phyloP scores from a whole-genome alignment of 2,888 invertebrate species.

The Rhingia campestris region DNA sequence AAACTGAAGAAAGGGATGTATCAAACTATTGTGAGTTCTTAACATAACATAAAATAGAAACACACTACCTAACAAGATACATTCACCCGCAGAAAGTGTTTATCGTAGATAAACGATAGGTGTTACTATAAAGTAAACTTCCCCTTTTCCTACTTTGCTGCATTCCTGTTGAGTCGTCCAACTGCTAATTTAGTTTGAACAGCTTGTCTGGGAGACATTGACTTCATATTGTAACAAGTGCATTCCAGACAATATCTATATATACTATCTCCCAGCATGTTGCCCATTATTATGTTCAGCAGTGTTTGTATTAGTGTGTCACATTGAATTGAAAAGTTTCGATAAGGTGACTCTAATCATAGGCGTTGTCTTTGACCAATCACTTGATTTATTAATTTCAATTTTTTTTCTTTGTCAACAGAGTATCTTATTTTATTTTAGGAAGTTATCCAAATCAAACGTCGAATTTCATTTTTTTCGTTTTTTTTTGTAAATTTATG shows the following conservation, averaged over 20 bases:
- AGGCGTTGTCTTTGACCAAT: slow-evolving; percentile 50
- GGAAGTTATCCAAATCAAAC: not conserved
- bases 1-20: too few species aligned
- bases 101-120: too few species aligned
- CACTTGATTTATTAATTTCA: not conserved
- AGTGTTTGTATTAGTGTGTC: slow-evolving; percentile 8
- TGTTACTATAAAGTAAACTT: not conserved
- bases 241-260: not conserved
- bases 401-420: not conserved
- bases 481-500: not conserved
- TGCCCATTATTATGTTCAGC: not conserved
- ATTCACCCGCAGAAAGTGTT: too few species aligned
- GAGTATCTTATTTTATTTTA: not conserved
- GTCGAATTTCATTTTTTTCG: not conserved
- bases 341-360: slow-evolving; percentile 42
- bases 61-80: too few species aligned
- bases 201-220: not conserved
- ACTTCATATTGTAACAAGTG: slow-evolving; percentile 22
- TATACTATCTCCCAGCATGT: slow-evolving; percentile 9
- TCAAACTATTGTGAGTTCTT: too few species aligned
- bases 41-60: too few species aligned
- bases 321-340: slow-evolving; percentile 5
- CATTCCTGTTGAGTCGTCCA: not conserved
- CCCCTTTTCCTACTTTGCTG: not conserved
- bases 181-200: slow-evolving; percentile 15